A percentile compares a stretch with the other conserved stretches of the same genome.
Evolutionary conservation across 2,113 vertebrate genomes (phyloP).

Genomic region (Fukomys damarensis): DNA sequence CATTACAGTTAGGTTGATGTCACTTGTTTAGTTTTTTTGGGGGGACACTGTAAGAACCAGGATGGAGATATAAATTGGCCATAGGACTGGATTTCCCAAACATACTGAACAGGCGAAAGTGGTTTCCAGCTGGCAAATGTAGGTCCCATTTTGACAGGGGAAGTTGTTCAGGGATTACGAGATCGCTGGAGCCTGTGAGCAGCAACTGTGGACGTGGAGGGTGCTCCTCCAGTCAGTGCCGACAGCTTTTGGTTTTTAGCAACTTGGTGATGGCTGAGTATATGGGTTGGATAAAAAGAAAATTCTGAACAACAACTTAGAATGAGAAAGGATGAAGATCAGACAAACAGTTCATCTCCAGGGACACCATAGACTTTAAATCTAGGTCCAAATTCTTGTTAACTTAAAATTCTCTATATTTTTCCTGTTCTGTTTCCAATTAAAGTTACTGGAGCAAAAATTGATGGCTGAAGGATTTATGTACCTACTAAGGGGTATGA

Average conservation of each 20-base stretch:
- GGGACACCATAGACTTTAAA: neutral
- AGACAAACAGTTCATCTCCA: neutral
- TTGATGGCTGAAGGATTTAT: neutral
- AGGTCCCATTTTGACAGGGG: neutral
- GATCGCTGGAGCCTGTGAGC: neutral
- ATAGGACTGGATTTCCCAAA: neutral
- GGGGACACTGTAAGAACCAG: neutral
- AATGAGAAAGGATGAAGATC: neutral
- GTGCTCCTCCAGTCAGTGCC: neutral
- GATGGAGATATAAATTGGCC: neutral
- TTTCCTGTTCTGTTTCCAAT: neutral
- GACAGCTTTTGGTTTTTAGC: neutral
- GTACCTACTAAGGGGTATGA: neutral
- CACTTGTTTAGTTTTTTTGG: neutral
- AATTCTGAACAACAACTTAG: neutral
- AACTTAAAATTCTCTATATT: neutral
- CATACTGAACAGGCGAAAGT: neutral
- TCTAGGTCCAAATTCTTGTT: neutral
- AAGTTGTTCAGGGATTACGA: neutral
- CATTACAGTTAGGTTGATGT: neutral
- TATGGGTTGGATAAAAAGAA: neutral
- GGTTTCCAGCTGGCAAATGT: neutral
- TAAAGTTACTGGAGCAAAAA: neutral
- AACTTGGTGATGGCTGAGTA: neutral
- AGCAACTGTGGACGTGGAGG: neutral